Conservation (phyloP, 2,797 vertebrate species). For the Anguilla anguilla region DNA sequence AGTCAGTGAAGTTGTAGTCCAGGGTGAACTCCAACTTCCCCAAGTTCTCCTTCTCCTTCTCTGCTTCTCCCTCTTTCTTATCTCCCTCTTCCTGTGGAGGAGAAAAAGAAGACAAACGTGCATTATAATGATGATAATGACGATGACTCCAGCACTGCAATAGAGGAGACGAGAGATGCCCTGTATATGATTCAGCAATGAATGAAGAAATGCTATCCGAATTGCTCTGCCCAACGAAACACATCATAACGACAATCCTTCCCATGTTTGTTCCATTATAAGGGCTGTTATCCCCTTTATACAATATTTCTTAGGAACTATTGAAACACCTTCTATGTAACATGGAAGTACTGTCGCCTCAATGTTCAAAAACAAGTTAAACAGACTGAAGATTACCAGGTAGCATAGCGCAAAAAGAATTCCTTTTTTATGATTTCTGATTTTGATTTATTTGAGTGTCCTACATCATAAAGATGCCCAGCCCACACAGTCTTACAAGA, state of each 20-base stretch:
- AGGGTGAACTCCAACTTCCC: conserved; percentile 85
- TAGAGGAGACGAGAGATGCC: background rate
- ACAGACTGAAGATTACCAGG: background rate
- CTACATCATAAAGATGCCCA: no score
- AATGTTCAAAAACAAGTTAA: background rate
- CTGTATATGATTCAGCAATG: background rate
- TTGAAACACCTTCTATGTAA: background rate
- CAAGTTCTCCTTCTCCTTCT: conserved; percentile 73
- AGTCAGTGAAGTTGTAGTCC: conserved; percentile 87
- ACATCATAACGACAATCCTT: background rate
- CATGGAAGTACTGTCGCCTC: background rate
- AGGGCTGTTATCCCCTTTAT: background rate
- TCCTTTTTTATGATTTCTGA: no score
- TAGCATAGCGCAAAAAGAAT: background rate
- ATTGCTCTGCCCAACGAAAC: background rate
- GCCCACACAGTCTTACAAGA: no score
- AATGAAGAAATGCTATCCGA: background rate
- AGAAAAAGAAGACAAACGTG: background rate
- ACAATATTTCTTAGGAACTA: background rate
- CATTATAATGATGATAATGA: background rate
- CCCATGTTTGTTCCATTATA: background rate
- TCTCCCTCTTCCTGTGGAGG: conserved; percentile 68
- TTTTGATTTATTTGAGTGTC: no score
- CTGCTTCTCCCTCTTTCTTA: conserved; percentile 63
- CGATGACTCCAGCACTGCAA: background rate